Percentiles rank a stretch among this genome's conserved stretches.
Evolutionary conservation across 2,888 invertebrate genomes (phyloP).

Genomic region (Nomada fabriciana): DNA sequence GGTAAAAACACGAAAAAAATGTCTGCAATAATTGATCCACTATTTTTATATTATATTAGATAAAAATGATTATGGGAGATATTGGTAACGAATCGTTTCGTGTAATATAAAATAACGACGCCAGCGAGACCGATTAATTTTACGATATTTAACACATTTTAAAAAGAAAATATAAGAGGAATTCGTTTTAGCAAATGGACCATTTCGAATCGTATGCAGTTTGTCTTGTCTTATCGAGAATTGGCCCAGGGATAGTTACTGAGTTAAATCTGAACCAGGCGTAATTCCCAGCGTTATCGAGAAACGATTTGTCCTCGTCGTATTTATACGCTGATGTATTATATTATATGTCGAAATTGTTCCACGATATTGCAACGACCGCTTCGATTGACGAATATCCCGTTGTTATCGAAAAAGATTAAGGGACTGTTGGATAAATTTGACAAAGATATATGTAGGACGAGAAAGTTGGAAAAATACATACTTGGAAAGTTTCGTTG

Average conservation of each 20-base stretch:
- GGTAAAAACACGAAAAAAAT: neutral
- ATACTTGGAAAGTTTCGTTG: slow-evolving; percentile 20
- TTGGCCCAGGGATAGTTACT: slow-evolving; percentile 1
- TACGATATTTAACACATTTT: neutral
- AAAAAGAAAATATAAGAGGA: neutral
- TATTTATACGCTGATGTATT: slow-evolving; percentile 26
- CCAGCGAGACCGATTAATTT: neutral
- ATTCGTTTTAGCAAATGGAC: neutral
- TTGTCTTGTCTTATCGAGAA: neutral
- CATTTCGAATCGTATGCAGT: slow-evolving; percentile 8
- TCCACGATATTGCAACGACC: neutral
- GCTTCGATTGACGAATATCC: neutral
- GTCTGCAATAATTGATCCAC: neutral
- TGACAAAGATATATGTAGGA: neutral
- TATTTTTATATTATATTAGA: neutral
- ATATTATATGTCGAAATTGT: neutral
- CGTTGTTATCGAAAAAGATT: slow-evolving; percentile 16
- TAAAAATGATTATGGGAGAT: no score
- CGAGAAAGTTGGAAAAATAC: slow-evolving; percentile 1
- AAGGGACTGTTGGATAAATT: neutral
- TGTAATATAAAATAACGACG: no score
- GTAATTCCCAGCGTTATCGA: slow-evolving; percentile 20
- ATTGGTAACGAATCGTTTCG: no score
- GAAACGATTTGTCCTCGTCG: slow-evolving; percentile 25
- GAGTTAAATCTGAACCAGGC: slow-evolving; percentile 11